These are phyloP conservation scores for Lepus americanus DNA, from an alignment of 2,113 vertebrate genomes.

Conservation along the genomic window DNA sequence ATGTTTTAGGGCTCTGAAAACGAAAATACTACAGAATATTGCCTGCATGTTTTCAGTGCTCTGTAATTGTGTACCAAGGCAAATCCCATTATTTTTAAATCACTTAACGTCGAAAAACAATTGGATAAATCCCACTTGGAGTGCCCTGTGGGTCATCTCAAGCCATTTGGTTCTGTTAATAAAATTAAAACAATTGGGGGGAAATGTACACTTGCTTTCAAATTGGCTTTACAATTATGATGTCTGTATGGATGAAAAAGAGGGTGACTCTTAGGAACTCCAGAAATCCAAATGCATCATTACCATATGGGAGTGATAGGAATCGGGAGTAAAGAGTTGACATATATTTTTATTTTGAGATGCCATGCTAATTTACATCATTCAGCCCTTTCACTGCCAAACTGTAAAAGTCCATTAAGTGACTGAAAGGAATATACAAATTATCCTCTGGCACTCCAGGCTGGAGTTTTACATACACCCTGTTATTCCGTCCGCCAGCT, in stretches of 20 bases:
- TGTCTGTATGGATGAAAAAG: background rate
- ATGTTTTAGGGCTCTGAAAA: constrained; percentile 33
- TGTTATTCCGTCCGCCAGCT: constrained; percentile 85
- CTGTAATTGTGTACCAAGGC: constrained; percentile 60
- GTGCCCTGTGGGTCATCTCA: constrained; percentile 49
- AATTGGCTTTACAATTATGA: constrained; percentile 40
- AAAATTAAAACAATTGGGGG: constrained; percentile 74
- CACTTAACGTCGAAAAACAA: constrained; percentile 72
- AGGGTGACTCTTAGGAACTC: background rate
- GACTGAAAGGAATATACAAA: constrained; percentile 87
- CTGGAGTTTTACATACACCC: constrained; percentile 75
- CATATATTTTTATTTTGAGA: constrained; percentile 86
- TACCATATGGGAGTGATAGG: background rate
- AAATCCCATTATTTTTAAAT: constrained; percentile 77
- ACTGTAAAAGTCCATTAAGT: constrained; percentile 87
- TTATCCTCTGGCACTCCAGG: constrained; percentile 84
- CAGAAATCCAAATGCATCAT: constrained; percentile 44
- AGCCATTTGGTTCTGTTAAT: constrained; percentile 73
- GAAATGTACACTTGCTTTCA: constrained; percentile 55
- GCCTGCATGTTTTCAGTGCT: background rate
- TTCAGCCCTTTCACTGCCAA: constrained; percentile 85
- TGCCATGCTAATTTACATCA: constrained; percentile 82
- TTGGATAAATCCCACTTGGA: constrained; percentile 57
- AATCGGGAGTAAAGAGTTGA: constrained; percentile 75
- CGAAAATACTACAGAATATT: constrained; percentile 5